Base-by-base conservation (phyloP, 2,797 vertebrate genomes). In the Erethizon dorsatum region DNA sequence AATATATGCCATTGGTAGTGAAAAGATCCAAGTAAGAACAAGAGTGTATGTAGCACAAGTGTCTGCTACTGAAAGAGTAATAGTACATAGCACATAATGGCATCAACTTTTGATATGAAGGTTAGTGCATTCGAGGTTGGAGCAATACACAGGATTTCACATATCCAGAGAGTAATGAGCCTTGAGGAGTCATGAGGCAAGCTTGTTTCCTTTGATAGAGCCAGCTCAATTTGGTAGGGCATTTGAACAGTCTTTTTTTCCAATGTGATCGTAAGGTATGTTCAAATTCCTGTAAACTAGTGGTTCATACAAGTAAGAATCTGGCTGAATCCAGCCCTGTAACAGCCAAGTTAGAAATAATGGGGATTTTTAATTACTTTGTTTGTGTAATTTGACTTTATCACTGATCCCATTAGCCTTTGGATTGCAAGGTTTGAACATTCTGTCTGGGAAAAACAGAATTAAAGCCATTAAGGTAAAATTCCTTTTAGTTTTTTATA, bases 351-450 rank as follows among this genome's bases (percentile, higher is more conserved):
- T 56, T 97, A 96, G 85, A 96, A 98, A 98, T 98, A 98, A 96
- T 52, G 78, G 97, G 65, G 85, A 65, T 20, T 98, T 98, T 98
- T 98, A 97, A 98, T 98, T 95, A 97, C 98, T 97, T 99, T 98
- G 98, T 99, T 98, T 98, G 94, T 98, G 95, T 96, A 97, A 97
- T 97, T 98, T 98, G 97, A 98, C 98, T 98, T 98, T 98, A 98
- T 97, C 96, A 82, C 96, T 97, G 96, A 98, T 98, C 98, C 92
- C 94, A 2, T 98, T 98, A 98, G 97, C 94, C 97, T 97, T 96
- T 98, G 82, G 73, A 89, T 96, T 98, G 93, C 91, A 86, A 11
- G 2, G 28, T 89, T 97, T 97, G 98, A 98, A 98, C 97, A 96
- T 97, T 98, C 59, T 98, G 95, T 98, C 96, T 98, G 96, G 94